These are phyloP conservation scores for Ceriagrion tenellum DNA, from an alignment of 2,888 invertebrate species.

Conservation along the genomic window DNA sequence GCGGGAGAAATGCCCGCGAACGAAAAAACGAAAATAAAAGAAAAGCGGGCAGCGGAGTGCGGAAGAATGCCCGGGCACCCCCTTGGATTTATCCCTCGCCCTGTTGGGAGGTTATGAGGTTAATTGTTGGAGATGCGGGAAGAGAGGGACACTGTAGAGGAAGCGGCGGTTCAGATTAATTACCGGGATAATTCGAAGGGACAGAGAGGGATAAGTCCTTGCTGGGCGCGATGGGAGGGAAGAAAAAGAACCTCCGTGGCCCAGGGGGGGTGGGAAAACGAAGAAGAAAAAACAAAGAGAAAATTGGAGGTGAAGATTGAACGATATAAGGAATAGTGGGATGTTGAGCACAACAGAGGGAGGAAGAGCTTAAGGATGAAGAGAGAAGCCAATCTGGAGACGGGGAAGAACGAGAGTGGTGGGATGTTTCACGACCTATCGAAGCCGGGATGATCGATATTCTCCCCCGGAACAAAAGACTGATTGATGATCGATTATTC, in stretches of 20 bases:
- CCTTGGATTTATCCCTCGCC: neutral
- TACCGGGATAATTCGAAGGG: constrained; percentile 49
- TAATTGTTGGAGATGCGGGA: constrained; percentile 49
- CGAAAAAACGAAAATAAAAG: neutral
- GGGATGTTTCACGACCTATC: constrained; percentile 21
- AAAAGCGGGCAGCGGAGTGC: neutral
- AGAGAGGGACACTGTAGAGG: constrained; percentile 45
- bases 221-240: neutral
- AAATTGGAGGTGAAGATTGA: constrained; percentile 2
- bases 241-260: neutral
- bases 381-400: constrained; percentile 8
- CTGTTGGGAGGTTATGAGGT: neutral
- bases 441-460: constrained; percentile 47
- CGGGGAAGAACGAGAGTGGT: neutral
- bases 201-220: constrained; percentile 42
- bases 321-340: neutral
- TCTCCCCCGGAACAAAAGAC: neutral
- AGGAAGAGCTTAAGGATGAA: neutral
- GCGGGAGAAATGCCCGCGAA: neutral
- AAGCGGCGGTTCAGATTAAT: constrained; percentile 46
- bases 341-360: neutral
- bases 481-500: constrained; percentile 66
- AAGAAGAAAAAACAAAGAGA: neutral
- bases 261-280: neutral
- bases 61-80: neutral